These are phyloP conservation scores for Lithobates pipiens DNA, from an alignment of 2,797 vertebrate species.

Conservation along the genomic window DNA sequence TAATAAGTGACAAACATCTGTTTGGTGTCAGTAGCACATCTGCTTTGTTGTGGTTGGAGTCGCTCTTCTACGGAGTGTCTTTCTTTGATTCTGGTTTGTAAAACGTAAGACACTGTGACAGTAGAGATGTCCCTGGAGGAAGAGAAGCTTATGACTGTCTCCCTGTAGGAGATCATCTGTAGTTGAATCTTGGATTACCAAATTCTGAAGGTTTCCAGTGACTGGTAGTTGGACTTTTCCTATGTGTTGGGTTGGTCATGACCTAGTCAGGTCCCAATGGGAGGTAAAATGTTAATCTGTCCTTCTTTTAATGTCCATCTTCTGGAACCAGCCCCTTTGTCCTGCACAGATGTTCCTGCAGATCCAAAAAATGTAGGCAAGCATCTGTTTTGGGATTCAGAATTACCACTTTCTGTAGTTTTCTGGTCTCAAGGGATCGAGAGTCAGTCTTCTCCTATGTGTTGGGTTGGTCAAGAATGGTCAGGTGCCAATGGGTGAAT, in stretches of 20 bases:
- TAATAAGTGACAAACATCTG: conserved; percentile 25
- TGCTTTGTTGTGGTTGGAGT: neutral
- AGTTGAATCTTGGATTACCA: too few species aligned
- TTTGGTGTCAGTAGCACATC: conserved; percentile 18
- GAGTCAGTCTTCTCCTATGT: too few species aligned
- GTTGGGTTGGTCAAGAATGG: neutral
- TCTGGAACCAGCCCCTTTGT: too few species aligned
- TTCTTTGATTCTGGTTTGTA: neutral
- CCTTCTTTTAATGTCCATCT: too few species aligned
- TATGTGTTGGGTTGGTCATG: too few species aligned
- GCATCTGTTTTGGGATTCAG: neutral
- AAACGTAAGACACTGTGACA: neutral
- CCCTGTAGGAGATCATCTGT: neutral
- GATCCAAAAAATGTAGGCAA: too few species aligned
- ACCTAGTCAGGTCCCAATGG: too few species aligned
- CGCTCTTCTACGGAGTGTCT: neutral
- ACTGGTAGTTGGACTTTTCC: too few species aligned
- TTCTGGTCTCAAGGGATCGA: neutral
- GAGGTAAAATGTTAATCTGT: too few species aligned
- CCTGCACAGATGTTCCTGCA: too few species aligned
- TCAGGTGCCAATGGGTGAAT: neutral
- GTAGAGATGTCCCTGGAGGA: neutral
- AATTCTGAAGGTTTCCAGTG: too few species aligned
- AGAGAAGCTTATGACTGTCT: neutral
- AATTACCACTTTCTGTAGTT: neutral